Evolutionary conservation across 2,888 invertebrate species (phyloP), one percentile per base, ranked within the genome.

Genomic region (Tenthredo scrophulariae): DNA sequence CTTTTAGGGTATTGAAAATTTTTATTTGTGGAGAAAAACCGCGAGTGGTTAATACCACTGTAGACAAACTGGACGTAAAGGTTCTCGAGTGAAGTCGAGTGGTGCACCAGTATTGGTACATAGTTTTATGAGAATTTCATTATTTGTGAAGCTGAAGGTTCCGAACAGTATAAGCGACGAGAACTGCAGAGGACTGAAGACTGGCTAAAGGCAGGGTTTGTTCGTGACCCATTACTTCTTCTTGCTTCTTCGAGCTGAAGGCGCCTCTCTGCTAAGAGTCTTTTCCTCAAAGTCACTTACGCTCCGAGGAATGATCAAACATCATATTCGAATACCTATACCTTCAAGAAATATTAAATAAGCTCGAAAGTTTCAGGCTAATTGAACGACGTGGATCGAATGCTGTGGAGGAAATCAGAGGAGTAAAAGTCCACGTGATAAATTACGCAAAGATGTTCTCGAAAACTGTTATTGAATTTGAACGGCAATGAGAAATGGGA

Each of bases 201-300:
- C n/a, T 46, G 37, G 26, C 33, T 29, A 29, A 22, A 33, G 54
- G 26, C n/a, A 26, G 54, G 29, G 77, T 77, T 22, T 22, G 77
- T 77, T 77, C 50, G 33, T 77, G 77, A 54, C 77, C 54, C 77
- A 77, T 77, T 77, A 77, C 77, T 77, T 77, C 54, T 77, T 77
- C 29, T 54, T 77, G 50, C 54, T 77, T 22, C 74, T 40, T 46
- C 29, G 43, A 15, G 33, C 33, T 18, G 33, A 18, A 29, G 22
- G 67, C 18, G 33, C 7, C 6, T 33, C 29, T 67, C 13, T 74
- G 10, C 26, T 70, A 43, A 40, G 40, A 74, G 40, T 29, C 43
- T 18, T 26, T 74, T 74, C 74, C 74, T 74, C 22, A 26, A 74
- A 29, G 22, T 43, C 67, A 67, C 33, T 67, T 33, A 67, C 15